Percentiles rank a stretch among this genome's conserved stretches.
phyloP scores from a whole-genome alignment of 2,113 vertebrate genomes.

The Heterocephalus glaber region DNA sequence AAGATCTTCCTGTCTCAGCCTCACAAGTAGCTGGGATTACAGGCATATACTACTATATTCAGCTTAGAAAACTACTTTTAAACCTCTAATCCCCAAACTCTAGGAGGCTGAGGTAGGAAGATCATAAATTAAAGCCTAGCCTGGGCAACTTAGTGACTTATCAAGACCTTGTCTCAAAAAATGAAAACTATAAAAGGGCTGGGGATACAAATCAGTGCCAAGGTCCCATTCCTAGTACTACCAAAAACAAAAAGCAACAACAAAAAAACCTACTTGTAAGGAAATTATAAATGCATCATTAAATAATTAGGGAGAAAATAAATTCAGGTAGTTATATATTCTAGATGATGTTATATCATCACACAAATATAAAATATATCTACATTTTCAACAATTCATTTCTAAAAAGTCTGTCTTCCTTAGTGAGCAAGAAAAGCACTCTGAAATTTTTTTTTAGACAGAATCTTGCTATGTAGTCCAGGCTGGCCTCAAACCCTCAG shows the following conservation, averaged over 20 bases:
- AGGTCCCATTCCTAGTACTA: neutral
- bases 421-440: slow-evolving; percentile 13
- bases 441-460: neutral
- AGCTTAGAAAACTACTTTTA: neutral
- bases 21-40: neutral
- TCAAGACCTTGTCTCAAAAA: neutral
- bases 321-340: slow-evolving; percentile 28
- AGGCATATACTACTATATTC: neutral
- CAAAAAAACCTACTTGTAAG: neutral
- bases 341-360: slow-evolving; percentile 21
- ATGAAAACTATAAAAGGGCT: neutral
- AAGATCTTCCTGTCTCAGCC: neutral
- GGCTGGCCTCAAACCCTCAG: neutral
- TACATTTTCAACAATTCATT: neutral
- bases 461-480: neutral
- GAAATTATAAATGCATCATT: slow-evolving; percentile 47
- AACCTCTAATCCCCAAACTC: neutral
- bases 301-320: slow-evolving; percentile 40
- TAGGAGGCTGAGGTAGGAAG: neutral
- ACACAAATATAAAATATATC: neutral
- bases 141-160: neutral
- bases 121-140: neutral
- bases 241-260: neutral
- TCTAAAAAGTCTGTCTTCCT: slow-evolving; percentile 1
- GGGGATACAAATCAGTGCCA: neutral